Base-by-base conservation (phyloP, 2,113 vertebrate genomes). In the Dendropsophus ebraccatus region DNA sequence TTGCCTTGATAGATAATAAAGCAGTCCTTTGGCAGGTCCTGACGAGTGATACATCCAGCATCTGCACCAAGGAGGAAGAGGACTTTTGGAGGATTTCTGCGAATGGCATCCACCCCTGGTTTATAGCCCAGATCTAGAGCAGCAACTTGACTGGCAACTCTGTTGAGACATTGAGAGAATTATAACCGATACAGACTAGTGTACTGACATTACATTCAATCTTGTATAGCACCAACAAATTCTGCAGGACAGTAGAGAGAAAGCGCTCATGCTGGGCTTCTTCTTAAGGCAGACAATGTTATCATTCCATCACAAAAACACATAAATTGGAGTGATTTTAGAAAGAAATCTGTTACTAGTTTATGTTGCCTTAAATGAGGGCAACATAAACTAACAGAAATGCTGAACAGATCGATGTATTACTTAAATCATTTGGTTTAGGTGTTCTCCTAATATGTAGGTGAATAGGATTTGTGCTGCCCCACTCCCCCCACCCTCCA, bases 111-210 rank as follows among this genome's bases (percentile, higher is more conserved):
- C 21, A 99, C 96, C n/a, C 98, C 98, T 67, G 97, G 94, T 90
- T 97, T 97, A 94, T 98, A 99, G 62, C 98, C 98, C 87, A 99
- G 92, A 88, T 99, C 98, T 90, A 99, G 91, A 21, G 98, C 97
- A 90, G 98, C 98, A 13, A 99, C 98, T 88, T 99, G 98, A 92
- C 97, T 98, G 90, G 98, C 98, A 91, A 98, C 95, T 89, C 98
- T 99, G 87, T n/a, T 70, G 17, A 35, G 67, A 70, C 67, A 70
- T 37, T 70, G 19, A 32, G 41, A 70, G 67, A 41, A 8, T 19
- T 16, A 30, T 2, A 25, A 60, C 54, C 1, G 54, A 23, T n/a
- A 60, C 11, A 60, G 54, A 56, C 7, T 23, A 56, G 54, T 56
- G 23, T 6, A 67, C 85, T 56, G 72, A 50, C 74, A 45, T 69